phyloP scores from a whole-genome alignment of 2,888 invertebrate species.

The Lasiommata megera region DNA sequence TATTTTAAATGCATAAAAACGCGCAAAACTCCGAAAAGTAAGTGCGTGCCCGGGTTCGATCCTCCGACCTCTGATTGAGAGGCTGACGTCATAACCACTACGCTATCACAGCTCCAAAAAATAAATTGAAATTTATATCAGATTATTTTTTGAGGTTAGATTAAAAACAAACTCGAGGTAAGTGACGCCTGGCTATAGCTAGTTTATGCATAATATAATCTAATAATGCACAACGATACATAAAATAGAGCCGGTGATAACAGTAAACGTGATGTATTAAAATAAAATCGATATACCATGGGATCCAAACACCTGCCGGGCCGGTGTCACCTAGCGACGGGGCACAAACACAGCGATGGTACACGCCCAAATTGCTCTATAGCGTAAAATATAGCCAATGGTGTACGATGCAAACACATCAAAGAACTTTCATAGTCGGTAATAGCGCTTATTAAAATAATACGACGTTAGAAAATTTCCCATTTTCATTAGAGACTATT shows the following conservation, averaged over 20 bases:
- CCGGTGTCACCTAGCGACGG: conserved; percentile 59
- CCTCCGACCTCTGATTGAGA: too few species aligned
- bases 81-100: too few species aligned
- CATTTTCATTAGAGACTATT: conserved; percentile 5
- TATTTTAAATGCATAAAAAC: too few species aligned
- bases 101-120: too few species aligned
- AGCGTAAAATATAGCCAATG: conserved; percentile 17
- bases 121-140: too few species aligned
- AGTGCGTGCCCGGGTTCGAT: too few species aligned
- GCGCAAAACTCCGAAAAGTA: too few species aligned
- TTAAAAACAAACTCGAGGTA: too few species aligned
- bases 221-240: not conserved
- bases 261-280: conserved; percentile 28
- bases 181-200: too few species aligned
- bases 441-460: conserved; percentile 10
- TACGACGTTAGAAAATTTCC: conserved; percentile 1
- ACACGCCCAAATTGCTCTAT: conserved; percentile 44
- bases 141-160: too few species aligned
- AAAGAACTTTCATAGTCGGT: conserved; percentile 5
- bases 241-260: conserved; percentile 20
- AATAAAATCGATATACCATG: conserved; percentile 57
- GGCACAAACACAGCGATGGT: conserved; percentile 49
- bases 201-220: not conserved
- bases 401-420: conserved; percentile 4
- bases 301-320: conserved; percentile 54